A percentile compares a stretch with the other conserved stretches of the same genome.
These are phyloP conservation scores for Leguminivora glycinivorella DNA, from an alignment of 1,140 invertebrate species.

Conservation along the genomic window DNA sequence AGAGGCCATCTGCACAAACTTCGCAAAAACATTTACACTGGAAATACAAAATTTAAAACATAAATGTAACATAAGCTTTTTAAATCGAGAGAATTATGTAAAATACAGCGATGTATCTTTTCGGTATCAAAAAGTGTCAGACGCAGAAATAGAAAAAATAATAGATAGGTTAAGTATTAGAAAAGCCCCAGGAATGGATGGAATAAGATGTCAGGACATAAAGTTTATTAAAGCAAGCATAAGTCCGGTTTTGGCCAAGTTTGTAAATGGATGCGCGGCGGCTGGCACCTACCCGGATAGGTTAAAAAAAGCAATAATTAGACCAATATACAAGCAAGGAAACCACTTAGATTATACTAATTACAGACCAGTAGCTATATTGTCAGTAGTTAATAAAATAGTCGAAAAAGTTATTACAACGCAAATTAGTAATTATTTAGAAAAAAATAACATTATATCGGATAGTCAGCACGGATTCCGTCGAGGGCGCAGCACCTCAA, in stretches of 20 bases:
- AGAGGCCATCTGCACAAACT: too few relatives aligned
- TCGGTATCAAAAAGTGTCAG: not conserved
- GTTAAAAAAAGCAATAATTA: too few relatives aligned
- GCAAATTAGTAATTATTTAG: too few relatives aligned
- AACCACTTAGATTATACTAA: too few relatives aligned
- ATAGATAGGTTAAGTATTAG: constrained; percentile 15
- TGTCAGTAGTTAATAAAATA: too few relatives aligned
- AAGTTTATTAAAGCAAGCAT: not conserved
- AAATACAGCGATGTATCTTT: not conserved
- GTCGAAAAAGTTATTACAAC: too few relatives aligned
- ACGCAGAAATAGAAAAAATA: constrained; percentile 1
- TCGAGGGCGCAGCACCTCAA: too few relatives aligned
- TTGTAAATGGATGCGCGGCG: not conserved
- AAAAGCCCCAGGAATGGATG: too few relatives aligned
- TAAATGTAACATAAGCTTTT: constrained; percentile 1
- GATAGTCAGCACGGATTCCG: too few relatives aligned
- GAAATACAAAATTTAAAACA: constrained; percentile 18
- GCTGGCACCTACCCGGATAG: not conserved
- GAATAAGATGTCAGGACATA: not conserved
- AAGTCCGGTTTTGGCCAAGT: constrained; percentile 1
- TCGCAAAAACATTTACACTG: not conserved
- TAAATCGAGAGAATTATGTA: not conserved
- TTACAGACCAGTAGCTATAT: too few relatives aligned
- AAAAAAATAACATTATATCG: too few relatives aligned
- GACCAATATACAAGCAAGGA: too few relatives aligned